Percentiles rank a stretch among this genome's conserved stretches.
These are phyloP conservation scores for Hemibates koningsi DNA, from an alignment of 2,113 vertebrate species.

Conservation along the genomic window DNA sequence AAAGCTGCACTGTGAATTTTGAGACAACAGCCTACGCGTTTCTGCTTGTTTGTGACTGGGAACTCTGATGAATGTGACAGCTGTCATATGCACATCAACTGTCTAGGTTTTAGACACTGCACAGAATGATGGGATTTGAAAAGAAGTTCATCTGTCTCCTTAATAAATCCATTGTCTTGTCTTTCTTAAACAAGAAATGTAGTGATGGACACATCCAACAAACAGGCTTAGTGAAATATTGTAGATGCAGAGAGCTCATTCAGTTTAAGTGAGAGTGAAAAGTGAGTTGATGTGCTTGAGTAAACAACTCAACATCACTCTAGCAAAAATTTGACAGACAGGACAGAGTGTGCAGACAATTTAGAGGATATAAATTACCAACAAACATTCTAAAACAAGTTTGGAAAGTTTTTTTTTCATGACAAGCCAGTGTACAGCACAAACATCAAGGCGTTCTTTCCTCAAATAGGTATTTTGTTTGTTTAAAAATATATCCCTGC, in stretches of 20 bases:
- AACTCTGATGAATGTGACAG: conserved; percentile 61
- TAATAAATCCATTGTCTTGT: conserved; percentile 70
- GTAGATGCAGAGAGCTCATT: conserved; percentile 55
- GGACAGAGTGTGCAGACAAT: conserved; percentile 53
- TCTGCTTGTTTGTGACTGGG: conserved; percentile 54
- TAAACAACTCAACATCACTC: conserved; percentile 68
- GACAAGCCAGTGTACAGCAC: conserved; percentile 30
- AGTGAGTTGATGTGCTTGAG: conserved; percentile 66
- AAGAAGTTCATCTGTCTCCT: conserved; percentile 67
- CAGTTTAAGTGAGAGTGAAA: conserved; percentile 68
- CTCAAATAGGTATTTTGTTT: conserved; percentile 35
- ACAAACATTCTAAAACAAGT: conserved; percentile 49
- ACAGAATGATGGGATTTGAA: conserved; percentile 63
- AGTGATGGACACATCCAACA: conserved; percentile 65
- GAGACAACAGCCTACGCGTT: conserved; percentile 37
- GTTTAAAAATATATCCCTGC: conserved; percentile 41
- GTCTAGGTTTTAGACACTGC: conserved; percentile 57
- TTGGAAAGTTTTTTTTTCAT: conserved; percentile 18
- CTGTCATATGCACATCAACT: conserved; percentile 65
- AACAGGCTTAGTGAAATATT: conserved; percentile 45
- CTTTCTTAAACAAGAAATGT: conserved; percentile 52
- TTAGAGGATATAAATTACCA: conserved; percentile 63
- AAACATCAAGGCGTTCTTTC: conserved; percentile 34
- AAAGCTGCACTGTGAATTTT: conserved; percentile 50
- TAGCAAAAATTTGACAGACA: conserved; percentile 53